phyloP scores from a whole-genome alignment of 2,797 vertebrate genomes.

The Brachyalestes nurse region DNA sequence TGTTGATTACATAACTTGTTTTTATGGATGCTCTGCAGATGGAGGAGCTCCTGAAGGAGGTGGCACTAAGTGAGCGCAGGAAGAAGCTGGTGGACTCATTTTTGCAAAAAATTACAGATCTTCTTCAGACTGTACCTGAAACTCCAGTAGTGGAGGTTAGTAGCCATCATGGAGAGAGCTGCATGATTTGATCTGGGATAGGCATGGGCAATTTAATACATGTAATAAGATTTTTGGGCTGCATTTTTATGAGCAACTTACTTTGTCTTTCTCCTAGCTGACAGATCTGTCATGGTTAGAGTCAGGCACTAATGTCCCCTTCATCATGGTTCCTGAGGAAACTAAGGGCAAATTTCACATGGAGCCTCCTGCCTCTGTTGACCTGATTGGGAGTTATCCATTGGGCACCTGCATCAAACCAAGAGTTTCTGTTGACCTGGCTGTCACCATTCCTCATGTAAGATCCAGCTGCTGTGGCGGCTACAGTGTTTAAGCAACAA shows the following conservation, averaged over 20 bases:
- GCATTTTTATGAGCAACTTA: neutral
- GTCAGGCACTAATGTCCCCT: slow-evolving; percentile 82
- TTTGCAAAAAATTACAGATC: slow-evolving; percentile 78
- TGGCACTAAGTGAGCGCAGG: slow-evolving; percentile 85
- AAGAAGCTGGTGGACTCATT: slow-evolving; percentile 86
- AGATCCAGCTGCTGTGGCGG: slow-evolving; percentile 52
- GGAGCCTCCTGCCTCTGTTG: slow-evolving; percentile 82
- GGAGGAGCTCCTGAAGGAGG: slow-evolving; percentile 93
- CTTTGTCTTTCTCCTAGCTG: slow-evolving; percentile 72
- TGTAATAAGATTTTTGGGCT: neutral
- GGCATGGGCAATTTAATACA: neutral
- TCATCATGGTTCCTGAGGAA: slow-evolving; percentile 83
- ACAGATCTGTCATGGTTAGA: slow-evolving; percentile 88
- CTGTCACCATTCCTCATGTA: slow-evolving; percentile 89
- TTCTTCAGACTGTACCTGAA: slow-evolving; percentile 80
- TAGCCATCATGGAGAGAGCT: neutral
- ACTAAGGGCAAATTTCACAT: slow-evolving; percentile 91
- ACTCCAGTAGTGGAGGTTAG: slow-evolving; percentile 81
- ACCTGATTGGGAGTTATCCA: slow-evolving; percentile 93
- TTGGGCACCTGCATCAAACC: slow-evolving; percentile 91
- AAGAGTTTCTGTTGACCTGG: slow-evolving; percentile 85
- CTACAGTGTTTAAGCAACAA: neutral
- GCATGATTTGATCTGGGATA: neutral
- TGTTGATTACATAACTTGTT: neutral
- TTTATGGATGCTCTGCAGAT: slow-evolving; percentile 75